These are phyloP conservation scores for Agrilus cyanescens DNA, from an alignment of 2,888 invertebrate species.

Conservation along the genomic window DNA sequence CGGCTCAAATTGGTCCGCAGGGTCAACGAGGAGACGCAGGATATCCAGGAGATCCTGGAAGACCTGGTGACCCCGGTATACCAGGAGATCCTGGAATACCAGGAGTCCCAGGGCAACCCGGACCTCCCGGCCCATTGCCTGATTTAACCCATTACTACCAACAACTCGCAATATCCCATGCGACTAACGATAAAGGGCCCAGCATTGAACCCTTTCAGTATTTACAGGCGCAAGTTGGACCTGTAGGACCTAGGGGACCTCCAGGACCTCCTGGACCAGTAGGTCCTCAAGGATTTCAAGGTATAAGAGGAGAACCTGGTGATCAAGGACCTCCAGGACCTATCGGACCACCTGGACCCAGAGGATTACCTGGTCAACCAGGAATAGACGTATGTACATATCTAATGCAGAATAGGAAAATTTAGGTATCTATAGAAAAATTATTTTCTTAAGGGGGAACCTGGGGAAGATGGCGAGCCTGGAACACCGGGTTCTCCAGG, in stretches of 20 bases:
- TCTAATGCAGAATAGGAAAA: background rate
- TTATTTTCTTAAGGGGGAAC: conserved; percentile 51
- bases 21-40: conserved; percentile 43
- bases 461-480: conserved; percentile 71
- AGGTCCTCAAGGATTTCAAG: conserved; percentile 75
- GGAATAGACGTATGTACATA: conserved; percentile 59
- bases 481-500: conserved; percentile 63
- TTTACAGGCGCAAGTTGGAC: conserved; percentile 68
- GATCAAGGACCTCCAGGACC: conserved; percentile 60
- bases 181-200: conserved; percentile 62
- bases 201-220: conserved; percentile 54
- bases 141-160: conserved; percentile 66
- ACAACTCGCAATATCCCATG: conserved; percentile 58
- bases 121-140: conserved; percentile 53
- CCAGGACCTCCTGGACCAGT: conserved; percentile 50
- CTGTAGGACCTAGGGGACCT: conserved; percentile 68
- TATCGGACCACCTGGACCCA: conserved; percentile 42
- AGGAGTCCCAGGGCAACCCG: conserved; percentile 54
- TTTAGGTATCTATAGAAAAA: background rate
- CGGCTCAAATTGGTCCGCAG: conserved; percentile 20
- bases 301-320: conserved; percentile 67
- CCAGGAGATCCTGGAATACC: conserved; percentile 50
- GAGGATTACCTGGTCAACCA: conserved; percentile 56
- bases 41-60: conserved; percentile 42
- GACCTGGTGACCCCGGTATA: conserved; percentile 46